Percentiles rank a stretch among this genome's conserved stretches.
phyloP scores from a whole-genome alignment of 64 coral and sea anemone species.

The Actinia equina region DNA sequence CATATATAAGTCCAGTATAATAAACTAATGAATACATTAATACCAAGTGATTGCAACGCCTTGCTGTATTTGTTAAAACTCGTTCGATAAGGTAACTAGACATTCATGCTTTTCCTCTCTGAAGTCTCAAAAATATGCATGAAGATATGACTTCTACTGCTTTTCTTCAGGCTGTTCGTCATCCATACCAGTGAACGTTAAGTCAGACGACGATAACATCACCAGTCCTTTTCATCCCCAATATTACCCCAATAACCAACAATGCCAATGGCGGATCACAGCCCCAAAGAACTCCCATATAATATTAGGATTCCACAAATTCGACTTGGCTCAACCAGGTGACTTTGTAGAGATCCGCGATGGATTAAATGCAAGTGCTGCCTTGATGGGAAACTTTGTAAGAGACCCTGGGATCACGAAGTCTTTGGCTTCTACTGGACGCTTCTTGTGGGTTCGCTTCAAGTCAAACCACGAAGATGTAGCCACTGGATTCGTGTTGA shows the following conservation, averaged over 20 bases:
- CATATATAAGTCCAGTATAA: no score
- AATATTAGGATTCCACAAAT: background rate
- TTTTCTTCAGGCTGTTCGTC: background rate
- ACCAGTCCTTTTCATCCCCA: conserved; percentile 1
- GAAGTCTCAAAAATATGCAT: no score
- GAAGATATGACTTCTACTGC: background rate
- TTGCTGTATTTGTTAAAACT: no score
- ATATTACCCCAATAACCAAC: background rate
- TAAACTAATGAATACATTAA: no score
- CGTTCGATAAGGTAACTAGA: no score
- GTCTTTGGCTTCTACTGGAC: background rate
- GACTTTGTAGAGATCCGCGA: background rate
- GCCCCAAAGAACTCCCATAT: background rate
- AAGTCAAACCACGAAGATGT: background rate
- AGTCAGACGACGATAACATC: background rate
- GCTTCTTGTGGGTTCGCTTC: background rate
- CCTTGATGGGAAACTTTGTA: background rate
- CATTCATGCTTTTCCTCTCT: no score
- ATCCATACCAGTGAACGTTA: background rate
- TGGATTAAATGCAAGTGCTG: conserved; percentile 2
- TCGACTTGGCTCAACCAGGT: conserved; percentile 14
- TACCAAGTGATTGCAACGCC: no score
- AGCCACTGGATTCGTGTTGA: background rate
- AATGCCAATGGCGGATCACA: background rate
- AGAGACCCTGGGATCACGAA: background rate